phyloP scores from a whole-genome alignment of 2,888 invertebrate species.

The Melitaea athalia region DNA sequence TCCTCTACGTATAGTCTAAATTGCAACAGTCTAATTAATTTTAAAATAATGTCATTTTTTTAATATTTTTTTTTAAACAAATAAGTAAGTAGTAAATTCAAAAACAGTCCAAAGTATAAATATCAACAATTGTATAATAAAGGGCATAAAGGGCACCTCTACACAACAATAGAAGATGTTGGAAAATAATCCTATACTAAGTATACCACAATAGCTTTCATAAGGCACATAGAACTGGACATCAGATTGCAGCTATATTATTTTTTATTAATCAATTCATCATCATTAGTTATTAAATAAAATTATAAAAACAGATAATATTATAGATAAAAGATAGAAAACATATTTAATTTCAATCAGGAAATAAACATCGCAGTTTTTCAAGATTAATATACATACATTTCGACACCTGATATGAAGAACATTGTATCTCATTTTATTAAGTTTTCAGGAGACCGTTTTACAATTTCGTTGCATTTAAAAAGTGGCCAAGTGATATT shows the following conservation, averaged over 20 bases:
- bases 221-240: conserved; percentile 4
- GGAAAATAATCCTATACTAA: conserved; percentile 27
- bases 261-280: not conserved
- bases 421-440: too few species aligned
- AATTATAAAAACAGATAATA: too few species aligned
- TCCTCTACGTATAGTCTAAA: too few species aligned
- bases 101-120: not conserved
- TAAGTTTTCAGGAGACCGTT: too few species aligned
- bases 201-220: conserved; percentile 11
- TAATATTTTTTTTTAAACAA: too few species aligned
- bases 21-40: too few species aligned
- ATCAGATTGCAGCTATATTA: not conserved
- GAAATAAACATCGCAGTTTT: not conserved
- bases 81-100: too few species aligned
- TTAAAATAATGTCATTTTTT: too few species aligned
- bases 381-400: too few species aligned
- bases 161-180: conserved; percentile 23
- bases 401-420: too few species aligned
- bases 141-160: conserved; percentile 9
- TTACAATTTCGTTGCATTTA: too few species aligned
- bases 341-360: not conserved
- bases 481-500: too few species aligned
- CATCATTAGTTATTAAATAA: not conserved
- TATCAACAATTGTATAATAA: not conserved
- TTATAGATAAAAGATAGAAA: not conserved